Evolutionary conservation across 1,140 invertebrate species (phyloP).

Genomic region (Bombyx mori): ASM3026992v2 NC_085111.1:15714501-15715000

Average conservation of each 20-base stretch:
- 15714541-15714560: slow-evolving; percentile 15
- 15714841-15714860: neutral
- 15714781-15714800: neutral
- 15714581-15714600: neutral
- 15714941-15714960: no score
- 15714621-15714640: neutral
- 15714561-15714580: neutral
- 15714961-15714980: no score
- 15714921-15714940: no score
- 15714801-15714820: neutral
- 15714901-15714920: no score
- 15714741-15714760: no score
- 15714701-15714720: no score
- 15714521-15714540: slow-evolving; percentile 28
- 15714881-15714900: neutral
- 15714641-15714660: neutral
- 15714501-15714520: slow-evolving; percentile 48
- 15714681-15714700: neutral
- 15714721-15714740: no score
- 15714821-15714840: neutral
- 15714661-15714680: neutral
- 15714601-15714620: neutral
- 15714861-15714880: neutral
- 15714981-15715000: no score
- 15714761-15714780: no score